A percentile compares a stretch with the other conserved stretches of the same genome.
phyloP scores from a whole-genome alignment of 2,113 vertebrate genomes.

The Ceyx cyanopectus region DNA sequence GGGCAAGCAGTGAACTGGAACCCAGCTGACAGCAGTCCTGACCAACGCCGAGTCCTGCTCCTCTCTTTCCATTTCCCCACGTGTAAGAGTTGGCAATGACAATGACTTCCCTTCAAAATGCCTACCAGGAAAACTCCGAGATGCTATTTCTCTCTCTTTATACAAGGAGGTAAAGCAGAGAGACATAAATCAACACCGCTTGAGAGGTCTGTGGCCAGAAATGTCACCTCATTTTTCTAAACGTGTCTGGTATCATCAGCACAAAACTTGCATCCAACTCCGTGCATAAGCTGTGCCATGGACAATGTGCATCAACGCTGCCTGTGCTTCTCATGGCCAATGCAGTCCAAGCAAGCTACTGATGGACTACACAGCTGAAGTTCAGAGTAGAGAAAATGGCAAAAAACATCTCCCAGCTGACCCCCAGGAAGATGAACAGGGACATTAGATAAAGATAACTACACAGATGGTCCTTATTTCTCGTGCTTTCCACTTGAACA shows the following conservation, averaged over 20 bases:
- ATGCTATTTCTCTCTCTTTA: background rate
- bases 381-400: background rate
- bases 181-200: background rate
- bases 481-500: background rate
- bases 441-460: background rate
- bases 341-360: background rate
- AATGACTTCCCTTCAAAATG: background rate
- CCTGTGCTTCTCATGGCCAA: background rate
- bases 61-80: background rate
- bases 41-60: background rate
- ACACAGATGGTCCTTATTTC: background rate
- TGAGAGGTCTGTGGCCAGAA: background rate
- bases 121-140: background rate
- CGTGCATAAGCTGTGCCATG: background rate
- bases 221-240: background rate
- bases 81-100: background rate
- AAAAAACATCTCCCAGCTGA: background rate
- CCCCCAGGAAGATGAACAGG: background rate
- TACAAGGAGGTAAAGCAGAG: background rate
- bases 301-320: background rate
- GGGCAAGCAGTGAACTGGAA: constrained; percentile 46
- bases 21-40: background rate
- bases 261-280: background rate
- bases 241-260: background rate
- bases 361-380: background rate